phyloP scores from a whole-genome alignment of 2,797 vertebrate species.

The Limosa lapponica region DNA sequence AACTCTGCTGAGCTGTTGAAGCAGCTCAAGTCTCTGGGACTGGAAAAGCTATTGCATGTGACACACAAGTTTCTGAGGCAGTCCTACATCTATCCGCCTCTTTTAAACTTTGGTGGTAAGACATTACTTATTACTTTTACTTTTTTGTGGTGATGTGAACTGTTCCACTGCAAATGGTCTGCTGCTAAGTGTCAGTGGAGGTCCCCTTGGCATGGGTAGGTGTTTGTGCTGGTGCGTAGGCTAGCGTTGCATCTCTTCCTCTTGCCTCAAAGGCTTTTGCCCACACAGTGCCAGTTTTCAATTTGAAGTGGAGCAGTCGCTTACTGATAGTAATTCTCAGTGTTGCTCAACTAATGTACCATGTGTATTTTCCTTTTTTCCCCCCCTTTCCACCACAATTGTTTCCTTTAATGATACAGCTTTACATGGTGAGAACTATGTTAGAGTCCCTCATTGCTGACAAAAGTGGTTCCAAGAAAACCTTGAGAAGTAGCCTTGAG shows the following conservation, averaged over 20 bases:
- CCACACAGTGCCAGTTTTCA: constrained; percentile 41
- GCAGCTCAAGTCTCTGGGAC: constrained; percentile 85
- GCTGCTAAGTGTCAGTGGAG: constrained; percentile 28
- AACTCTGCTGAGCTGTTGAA: constrained; percentile 84
- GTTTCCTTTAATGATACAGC: constrained; percentile 84
- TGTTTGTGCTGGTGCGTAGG: constrained; percentile 22
- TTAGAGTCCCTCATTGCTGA: constrained; percentile 98
- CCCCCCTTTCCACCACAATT: constrained; percentile 64
- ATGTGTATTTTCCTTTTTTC: constrained; percentile 74
- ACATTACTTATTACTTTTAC: constrained; percentile 74
- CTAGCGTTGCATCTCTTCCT: neutral
- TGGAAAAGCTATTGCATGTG: constrained; percentile 87
- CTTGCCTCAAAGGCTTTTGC: constrained; percentile 35
- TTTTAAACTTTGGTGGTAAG: constrained; percentile 88
- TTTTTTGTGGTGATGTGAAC: constrained; percentile 51
- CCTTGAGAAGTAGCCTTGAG: constrained; percentile 95
- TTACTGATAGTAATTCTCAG: constrained; percentile 51
- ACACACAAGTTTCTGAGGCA: constrained; percentile 87
- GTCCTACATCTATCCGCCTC: constrained; percentile 84
- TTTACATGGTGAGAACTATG: constrained; percentile 99
- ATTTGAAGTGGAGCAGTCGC: constrained; percentile 61
- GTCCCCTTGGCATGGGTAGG: constrained; percentile 37
- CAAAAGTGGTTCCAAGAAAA: constrained; percentile 99
- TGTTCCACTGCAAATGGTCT: constrained; percentile 52
- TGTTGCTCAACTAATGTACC: constrained; percentile 77